A percentile compares a stretch with the other conserved stretches of the same genome.
These are phyloP conservation scores for Clitarchus hookeri DNA, from an alignment of 2,888 invertebrate species.

Conservation along the genomic window DNA sequence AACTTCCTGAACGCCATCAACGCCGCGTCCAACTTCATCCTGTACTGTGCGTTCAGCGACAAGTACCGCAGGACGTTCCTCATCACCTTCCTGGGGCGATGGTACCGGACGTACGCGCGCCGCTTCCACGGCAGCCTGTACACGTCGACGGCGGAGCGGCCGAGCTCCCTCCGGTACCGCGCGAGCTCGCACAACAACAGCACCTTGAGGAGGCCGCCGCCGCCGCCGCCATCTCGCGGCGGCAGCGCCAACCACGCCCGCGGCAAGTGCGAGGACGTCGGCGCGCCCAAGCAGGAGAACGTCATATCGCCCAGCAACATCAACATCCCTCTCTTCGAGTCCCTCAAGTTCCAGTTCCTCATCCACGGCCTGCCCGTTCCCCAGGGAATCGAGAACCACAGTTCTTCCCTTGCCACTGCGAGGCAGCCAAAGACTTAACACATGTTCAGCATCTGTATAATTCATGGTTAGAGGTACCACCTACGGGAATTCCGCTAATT, in stretches of 20 bases:
- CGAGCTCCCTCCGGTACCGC: not conserved
- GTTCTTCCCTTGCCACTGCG: not conserved
- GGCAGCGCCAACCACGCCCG: not conserved
- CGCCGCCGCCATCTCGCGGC: not conserved
- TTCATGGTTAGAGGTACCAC: too few species aligned
- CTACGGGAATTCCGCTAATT: too few species aligned
- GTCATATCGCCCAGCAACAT: not conserved
- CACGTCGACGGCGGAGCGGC: not conserved
- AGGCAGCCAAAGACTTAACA: not conserved
- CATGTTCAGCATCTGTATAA: too few species aligned
- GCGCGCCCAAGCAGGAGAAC: not conserved
- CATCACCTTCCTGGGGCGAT: slow-evolving; percentile 46
- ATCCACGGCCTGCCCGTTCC: slow-evolving; percentile 11
- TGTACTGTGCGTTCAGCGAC: slow-evolving; percentile 76
- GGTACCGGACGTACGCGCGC: not conserved
- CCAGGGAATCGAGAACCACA: not conserved
- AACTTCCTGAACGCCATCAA: slow-evolving; percentile 73
- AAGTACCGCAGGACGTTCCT: slow-evolving; percentile 68
- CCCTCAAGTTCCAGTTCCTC: slow-evolving; percentile 21
- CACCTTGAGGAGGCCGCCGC: not conserved
- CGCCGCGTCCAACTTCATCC: slow-evolving; percentile 75
- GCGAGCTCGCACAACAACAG: not conserved
- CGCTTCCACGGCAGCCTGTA: not conserved
- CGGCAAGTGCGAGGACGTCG: not conserved
- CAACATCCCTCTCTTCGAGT: slow-evolving; percentile 20